Conservation (phyloP, 2,797 vertebrate genomes). For the Hirundo rustica region DNA sequence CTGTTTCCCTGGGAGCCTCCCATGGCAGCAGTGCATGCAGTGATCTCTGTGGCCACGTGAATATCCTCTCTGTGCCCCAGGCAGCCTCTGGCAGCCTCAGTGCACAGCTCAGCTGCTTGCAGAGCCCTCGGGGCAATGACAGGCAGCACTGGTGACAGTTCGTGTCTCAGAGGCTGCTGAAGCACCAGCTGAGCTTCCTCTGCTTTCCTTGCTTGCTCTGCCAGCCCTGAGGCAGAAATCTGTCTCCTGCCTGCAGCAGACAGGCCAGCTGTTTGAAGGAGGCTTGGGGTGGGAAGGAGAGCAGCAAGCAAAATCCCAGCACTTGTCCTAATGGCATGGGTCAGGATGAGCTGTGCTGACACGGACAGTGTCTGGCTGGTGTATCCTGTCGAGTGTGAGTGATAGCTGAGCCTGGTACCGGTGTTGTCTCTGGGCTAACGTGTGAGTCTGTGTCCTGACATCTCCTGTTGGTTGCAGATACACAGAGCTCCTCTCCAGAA, state of each 20-base stretch:
- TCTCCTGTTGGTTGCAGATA: constrained; percentile 48
- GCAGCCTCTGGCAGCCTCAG: not conserved
- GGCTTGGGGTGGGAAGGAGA: not conserved
- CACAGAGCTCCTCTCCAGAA: not conserved
- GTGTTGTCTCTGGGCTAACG: accelerated
- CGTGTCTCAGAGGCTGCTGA: not conserved
- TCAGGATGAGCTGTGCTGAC: not conserved
- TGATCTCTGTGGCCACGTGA: not conserved
- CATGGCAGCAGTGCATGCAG: accelerated
- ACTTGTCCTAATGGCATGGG: not conserved
- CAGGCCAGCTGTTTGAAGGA: not conserved
- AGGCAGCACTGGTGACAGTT: not conserved
- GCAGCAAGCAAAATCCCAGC: not conserved
- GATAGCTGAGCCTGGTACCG: not conserved
- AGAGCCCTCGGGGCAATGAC: not conserved
- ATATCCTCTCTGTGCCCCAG: not conserved
- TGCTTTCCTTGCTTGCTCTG: not conserved
- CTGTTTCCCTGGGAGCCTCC: not conserved
- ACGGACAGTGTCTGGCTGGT: accelerated
- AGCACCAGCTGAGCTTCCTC: not conserved
- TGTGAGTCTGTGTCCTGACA: not conserved
- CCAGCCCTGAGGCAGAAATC: not conserved
- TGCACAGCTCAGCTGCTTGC: not conserved
- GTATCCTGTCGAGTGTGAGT: not conserved
- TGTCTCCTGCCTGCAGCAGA: not conserved